Base-by-base conservation (phyloP, 2,797 vertebrate genomes). In the Gallinago nigripennis region DNA sequence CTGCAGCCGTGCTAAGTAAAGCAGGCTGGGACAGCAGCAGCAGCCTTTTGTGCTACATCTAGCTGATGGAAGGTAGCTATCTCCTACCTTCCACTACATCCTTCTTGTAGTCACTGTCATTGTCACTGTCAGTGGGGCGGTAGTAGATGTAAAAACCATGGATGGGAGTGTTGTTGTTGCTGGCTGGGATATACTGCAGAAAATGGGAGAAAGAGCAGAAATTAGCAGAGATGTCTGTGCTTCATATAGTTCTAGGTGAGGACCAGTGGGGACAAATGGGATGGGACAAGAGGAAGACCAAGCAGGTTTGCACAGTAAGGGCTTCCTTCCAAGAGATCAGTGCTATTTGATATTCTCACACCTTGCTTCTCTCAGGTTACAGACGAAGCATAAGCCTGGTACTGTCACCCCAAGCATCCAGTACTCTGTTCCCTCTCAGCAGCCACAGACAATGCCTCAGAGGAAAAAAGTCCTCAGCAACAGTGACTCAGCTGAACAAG, bases 131-230 rank as follows among this genome's bases (percentile, higher is more conserved):
- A 1, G 99, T 99, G 39, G 99, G 99, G 48, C 99, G 99, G 96
- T 99, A 99, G 97, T 98, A 99, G 97, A 99, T 99, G 96, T 99
- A 99, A 98, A 99, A 99, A 77, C 99, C 99, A 1, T 99, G 99
- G 96, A 99, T 99, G 54, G 99, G 99, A 5, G 99, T 99, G 98
- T 99, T 99, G 98, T 98, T 98, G 96, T 99, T 99, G 83, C 98
- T 98, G 79, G 99, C 98, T 17, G 99, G 98, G 23, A 98, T 98
- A 91, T 99, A 99, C 99, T 99, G 96, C 18, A 94, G 65, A 90
- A 50, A 94, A 94, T 2, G 27, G 86, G 93, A 70, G 33, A 58
- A 60, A 96, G 69, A 77, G 66, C 60, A 78, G 54, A 63, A 92
- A 92, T 96, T 66, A 96, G 61, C n/a, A 71, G 82, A 86, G 30